Percentiles rank a stretch among this genome's conserved stretches.
Conservation (phyloP, 2,113 vertebrate species). For the Sylvietta virens region DNA sequence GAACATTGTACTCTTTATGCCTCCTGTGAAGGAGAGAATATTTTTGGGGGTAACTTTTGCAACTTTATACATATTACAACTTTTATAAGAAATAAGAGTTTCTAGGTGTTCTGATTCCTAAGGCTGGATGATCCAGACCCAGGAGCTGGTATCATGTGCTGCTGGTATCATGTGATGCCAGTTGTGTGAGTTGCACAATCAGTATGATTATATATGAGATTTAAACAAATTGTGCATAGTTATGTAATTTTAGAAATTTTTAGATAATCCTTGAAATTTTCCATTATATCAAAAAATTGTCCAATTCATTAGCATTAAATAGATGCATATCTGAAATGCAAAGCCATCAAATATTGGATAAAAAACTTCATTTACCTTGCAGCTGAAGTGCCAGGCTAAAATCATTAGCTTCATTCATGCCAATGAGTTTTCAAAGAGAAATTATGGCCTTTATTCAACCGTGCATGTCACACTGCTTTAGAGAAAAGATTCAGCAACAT, state of each 20-base stretch:
- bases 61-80: neutral
- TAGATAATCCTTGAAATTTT: neutral
- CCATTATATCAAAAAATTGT: neutral
- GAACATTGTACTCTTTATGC: neutral
- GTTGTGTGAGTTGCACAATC: neutral
- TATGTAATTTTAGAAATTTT: neutral
- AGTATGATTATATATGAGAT: neutral
- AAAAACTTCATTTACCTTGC: neutral
- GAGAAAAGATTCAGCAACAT: neutral
- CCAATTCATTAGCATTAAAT: neutral
- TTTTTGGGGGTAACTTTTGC: neutral
- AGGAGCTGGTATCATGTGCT: neutral
- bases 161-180: neutral
- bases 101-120: neutral
- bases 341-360: neutral
- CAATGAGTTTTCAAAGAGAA: neutral
- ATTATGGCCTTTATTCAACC: neutral
- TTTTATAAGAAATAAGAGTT: neutral
- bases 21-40: neutral
- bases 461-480: neutral
- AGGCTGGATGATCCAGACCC: neutral
- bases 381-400: neutral
- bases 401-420: neutral
- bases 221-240: neutral
- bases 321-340: neutral